phyloP scores from a whole-genome alignment of 2,113 vertebrate genomes.

The Microtus richardsoni region DNA sequence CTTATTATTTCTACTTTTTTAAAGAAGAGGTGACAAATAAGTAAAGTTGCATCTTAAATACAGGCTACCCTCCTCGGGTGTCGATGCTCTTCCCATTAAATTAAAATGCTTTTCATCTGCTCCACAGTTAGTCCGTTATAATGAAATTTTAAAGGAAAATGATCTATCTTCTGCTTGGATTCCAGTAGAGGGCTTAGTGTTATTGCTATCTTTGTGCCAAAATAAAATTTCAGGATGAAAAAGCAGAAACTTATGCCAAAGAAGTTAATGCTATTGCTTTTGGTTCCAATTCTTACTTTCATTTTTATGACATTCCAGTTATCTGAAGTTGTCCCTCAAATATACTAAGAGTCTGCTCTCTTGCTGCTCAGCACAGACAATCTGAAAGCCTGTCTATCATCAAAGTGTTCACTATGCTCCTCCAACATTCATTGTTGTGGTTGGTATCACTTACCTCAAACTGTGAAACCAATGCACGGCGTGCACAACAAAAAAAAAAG shows the following conservation, averaged over 20 bases:
- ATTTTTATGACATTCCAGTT: constrained; percentile 67
- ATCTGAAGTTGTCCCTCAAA: constrained; percentile 25
- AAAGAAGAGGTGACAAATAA: not conserved
- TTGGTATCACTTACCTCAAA: constrained; percentile 18
- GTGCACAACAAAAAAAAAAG: not conserved
- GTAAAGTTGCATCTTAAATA: not conserved
- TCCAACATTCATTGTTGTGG: constrained; percentile 37
- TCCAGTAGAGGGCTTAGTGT: constrained; percentile 65
- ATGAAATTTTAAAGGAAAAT: constrained; percentile 74
- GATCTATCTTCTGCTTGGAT: constrained; percentile 64
- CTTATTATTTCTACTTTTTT: not conserved
- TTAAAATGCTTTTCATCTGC: constrained; percentile 58
- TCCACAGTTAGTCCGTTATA: constrained; percentile 31
- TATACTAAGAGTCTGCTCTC: not conserved
- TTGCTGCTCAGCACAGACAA: constrained; percentile 22
- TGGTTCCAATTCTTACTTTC: constrained; percentile 70
- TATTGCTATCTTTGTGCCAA: constrained; percentile 68
- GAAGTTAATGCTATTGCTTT: constrained; percentile 75
- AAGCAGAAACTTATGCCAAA: constrained; percentile 76
- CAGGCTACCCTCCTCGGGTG: constrained; percentile 2
- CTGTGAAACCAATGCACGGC: not conserved
- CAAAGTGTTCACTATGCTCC: constrained; percentile 25
- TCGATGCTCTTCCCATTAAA: constrained; percentile 33
- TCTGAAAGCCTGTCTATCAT: constrained; percentile 26
- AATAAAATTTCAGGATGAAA: constrained; percentile 77